A percentile compares a stretch with the other conserved stretches of the same genome.
Evolutionary conservation across 2,113 vertebrate genomes (phyloP).

Genomic region (Forbesichthys papilliferus): DNA sequence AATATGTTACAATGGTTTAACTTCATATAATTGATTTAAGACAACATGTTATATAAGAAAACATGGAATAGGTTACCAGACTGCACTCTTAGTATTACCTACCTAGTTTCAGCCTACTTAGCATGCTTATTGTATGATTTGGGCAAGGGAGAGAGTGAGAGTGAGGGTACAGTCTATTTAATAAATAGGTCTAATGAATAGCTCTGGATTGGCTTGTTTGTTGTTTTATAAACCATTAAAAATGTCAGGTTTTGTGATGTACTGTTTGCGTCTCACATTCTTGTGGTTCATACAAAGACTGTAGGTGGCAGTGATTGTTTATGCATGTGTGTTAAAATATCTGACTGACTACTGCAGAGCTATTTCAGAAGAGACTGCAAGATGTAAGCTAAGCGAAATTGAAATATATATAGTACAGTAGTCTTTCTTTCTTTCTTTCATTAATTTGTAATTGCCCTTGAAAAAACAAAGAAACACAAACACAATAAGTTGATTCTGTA

Average conservation of each 20-base stretch:
- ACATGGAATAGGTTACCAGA: neutral
- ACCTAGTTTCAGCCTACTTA: neutral
- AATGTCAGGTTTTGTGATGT: neutral
- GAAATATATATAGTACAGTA: conserved; percentile 2
- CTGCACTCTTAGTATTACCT: neutral
- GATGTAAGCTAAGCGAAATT: conserved; percentile 6
- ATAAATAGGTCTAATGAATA: neutral
- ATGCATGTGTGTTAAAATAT: too few species aligned
- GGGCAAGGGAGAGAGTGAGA: neutral
- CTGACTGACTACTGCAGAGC: too few species aligned
- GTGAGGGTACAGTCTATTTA: neutral
- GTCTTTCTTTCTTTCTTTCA: neutral
- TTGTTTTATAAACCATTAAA: conserved; percentile 9
- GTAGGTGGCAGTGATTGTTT: neutral
- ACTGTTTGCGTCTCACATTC: neutral
- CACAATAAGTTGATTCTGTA: conserved; percentile 36
- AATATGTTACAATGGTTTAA: conserved; percentile 1
- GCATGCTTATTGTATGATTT: neutral
- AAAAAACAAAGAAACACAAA: conserved; percentile 10
- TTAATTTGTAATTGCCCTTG: neutral
- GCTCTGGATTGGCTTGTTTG: conserved; percentile 3
- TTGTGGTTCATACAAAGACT: conserved; percentile 21
- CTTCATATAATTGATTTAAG: neutral
- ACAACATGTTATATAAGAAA: too few species aligned
- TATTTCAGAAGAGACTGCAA: too few species aligned